Evolutionary conservation across 2,888 invertebrate species (phyloP), one percentile per base, ranked within the genome.

Genomic region (Pristionchus maxplancki): DNA sequence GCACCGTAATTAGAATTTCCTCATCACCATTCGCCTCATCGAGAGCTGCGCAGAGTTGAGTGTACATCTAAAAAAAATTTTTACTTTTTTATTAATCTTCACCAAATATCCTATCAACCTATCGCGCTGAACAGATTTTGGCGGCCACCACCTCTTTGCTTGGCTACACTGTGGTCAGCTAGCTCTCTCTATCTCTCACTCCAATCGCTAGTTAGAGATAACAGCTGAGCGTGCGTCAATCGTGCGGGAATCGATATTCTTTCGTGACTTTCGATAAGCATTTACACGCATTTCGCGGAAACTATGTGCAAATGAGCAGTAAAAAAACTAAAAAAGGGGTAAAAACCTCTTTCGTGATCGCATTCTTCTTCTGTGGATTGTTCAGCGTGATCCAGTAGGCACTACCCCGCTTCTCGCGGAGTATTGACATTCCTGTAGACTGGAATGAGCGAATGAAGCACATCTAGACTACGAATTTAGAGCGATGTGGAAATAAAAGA

Each of bases 101-200:
- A 44, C 44, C 11, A n/a, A n/a, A n/a, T n/a, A n/a, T n/a, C n/a
- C n/a, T n/a, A n/a, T n/a, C n/a, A n/a, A n/a, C n/a, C n/a, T n/a
- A n/a, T n/a, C n/a, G n/a, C n/a, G n/a, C n/a, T n/a, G n/a, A n/a
- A n/a, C n/a, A n/a, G n/a, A n/a, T n/a, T n/a, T n/a, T n/a, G n/a
- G n/a, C 44, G 44, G 44, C 44, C n/a, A n/a, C 44, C 44, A 44
- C 53, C 53, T 50, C 50, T 1, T 11, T 20, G 17, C 3, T 58
- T 58, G 58, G 58, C 58, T 58, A 58, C n/a, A 58, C 58, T 58
- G 58, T 58, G 58, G 58, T 58, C 58, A n/a, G n/a, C n/a, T n/a
- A n/a, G n/a, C n/a, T n/a, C n/a, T n/a, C n/a, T n/a, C n/a, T n/a
- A n/a, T n/a, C 20, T 20, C 24, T 24, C 58, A 5, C n/a, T n/a